A percentile compares a stretch with the other conserved stretches of the same genome.
These are phyloP conservation scores for Camponotus fellah DNA, from an alignment of 2,888 invertebrate species.

Conservation along the genomic window DNA sequence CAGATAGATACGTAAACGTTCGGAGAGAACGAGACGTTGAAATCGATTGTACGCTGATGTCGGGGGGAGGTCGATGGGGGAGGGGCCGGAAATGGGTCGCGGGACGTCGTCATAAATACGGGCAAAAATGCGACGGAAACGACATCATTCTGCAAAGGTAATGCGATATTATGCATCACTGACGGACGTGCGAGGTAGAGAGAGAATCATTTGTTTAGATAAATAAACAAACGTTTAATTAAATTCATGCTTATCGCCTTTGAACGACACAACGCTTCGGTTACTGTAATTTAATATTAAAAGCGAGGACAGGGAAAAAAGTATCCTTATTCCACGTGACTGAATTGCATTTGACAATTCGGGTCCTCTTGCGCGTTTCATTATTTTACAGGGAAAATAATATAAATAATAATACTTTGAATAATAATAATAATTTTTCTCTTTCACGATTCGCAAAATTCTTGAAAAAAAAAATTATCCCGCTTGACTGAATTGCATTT, in stretches of 20 bases:
- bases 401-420: no score
- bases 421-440: no score
- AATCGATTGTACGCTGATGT: slow-evolving; percentile 45
- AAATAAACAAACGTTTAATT: slow-evolving; percentile 43
- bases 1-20: slow-evolving; percentile 43
- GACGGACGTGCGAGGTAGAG: neutral
- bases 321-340: neutral
- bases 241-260: slow-evolving; percentile 25
- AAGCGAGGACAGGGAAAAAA: neutral
- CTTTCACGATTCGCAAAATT: neutral
- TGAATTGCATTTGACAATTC: neutral
- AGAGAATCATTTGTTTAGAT: slow-evolving; percentile 3
- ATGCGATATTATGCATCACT: slow-evolving; percentile 20
- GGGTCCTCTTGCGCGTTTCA: no score
- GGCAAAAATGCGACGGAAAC: neutral
- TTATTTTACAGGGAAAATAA: neutral
- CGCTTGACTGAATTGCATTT: neutral
- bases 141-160: neutral
- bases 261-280: neutral
- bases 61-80: neutral
- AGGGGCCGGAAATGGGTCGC: slow-evolving; percentile 32
- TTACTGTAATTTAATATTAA: slow-evolving; percentile 8
- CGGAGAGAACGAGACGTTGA: slow-evolving; percentile 40
- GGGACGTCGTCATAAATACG: slow-evolving; percentile 41
- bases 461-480: neutral